A percentile compares a stretch with the other conserved stretches of the same genome.
These are phyloP conservation scores for Aspiorhynchus laticeps DNA, from an alignment of 2,113 vertebrate genomes.

Conservation along the genomic window DNA sequence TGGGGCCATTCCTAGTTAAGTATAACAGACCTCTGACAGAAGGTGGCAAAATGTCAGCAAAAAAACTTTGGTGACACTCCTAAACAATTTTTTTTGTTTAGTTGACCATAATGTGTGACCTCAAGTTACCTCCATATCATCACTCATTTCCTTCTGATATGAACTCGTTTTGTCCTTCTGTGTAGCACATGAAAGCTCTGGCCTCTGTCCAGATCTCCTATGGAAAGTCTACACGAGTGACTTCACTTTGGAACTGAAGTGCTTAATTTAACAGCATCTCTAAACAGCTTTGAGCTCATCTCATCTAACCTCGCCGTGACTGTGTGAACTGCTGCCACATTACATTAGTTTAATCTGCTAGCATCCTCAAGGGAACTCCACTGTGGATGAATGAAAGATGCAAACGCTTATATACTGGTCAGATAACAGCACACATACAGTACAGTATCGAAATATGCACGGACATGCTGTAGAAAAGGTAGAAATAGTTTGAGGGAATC, in stretches of 20 bases:
- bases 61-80: background rate
- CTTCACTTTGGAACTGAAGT: slow-evolving; percentile 60
- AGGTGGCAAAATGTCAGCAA: background rate
- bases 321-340: slow-evolving; percentile 67
- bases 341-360: slow-evolving; percentile 63
- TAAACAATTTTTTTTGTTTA: background rate
- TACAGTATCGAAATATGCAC: background rate
- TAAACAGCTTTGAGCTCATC: slow-evolving; percentile 53
- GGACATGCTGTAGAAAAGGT: background rate
- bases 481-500: background rate
- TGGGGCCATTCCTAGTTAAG: background rate
- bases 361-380: slow-evolving; percentile 29
- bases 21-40: background rate
- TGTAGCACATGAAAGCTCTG: slow-evolving; percentile 59
- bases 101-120: background rate
- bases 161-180: background rate
- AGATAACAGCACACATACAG: background rate
- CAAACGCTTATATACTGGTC: background rate
- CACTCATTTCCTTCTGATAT: slow-evolving; percentile 43
- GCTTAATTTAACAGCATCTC: slow-evolving; percentile 47
- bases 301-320: slow-evolving; percentile 55
- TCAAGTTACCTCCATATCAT: slow-evolving; percentile 3
- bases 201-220: slow-evolving; percentile 52
- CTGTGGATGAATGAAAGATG: background rate
- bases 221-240: slow-evolving; percentile 51